phyloP scores from a whole-genome alignment of 2,888 invertebrate genomes.

The Linyphia triangularis region DNA sequence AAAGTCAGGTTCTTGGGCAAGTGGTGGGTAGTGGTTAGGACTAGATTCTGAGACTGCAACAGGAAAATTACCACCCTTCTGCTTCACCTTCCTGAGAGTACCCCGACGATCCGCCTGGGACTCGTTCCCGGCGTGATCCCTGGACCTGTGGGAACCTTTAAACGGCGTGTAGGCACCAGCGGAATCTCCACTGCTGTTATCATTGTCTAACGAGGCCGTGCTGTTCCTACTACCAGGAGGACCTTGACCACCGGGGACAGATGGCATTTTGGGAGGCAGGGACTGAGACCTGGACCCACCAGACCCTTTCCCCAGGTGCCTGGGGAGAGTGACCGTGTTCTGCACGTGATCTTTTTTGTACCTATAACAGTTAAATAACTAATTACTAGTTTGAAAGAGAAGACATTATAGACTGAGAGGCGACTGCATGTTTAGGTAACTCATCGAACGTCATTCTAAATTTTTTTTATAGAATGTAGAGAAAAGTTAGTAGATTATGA shows the following conservation, averaged over 20 bases:
- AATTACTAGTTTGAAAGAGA: too few relatives aligned
- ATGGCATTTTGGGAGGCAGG: constrained; percentile 66
- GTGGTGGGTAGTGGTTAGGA: constrained; percentile 69
- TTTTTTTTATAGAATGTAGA: too few relatives aligned
- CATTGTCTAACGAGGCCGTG: constrained; percentile 56
- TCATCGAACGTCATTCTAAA: too few relatives aligned
- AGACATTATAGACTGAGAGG: too few relatives aligned
- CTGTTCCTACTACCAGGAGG: constrained; percentile 53
- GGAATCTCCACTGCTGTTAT: constrained; percentile 66
- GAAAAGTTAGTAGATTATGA: too few relatives aligned
- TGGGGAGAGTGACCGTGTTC: constrained; percentile 80
- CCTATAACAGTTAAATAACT: too few relatives aligned
- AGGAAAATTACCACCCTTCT: constrained; percentile 46
- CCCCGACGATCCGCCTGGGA: constrained; percentile 53
- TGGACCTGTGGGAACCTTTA: constrained; percentile 62
- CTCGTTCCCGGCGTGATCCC: constrained; percentile 55
- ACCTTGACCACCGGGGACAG: constrained; percentile 16
- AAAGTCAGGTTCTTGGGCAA: constrained; percentile 87
- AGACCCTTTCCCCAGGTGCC: constrained; percentile 39
- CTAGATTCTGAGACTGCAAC: constrained; percentile 60
- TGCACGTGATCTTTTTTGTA: constrained; percentile 79
- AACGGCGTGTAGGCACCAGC: constrained; percentile 53
- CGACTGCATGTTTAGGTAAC: too few relatives aligned
- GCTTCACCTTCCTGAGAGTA: constrained; percentile 71
- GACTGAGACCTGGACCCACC: constrained; percentile 54